Evolutionary conservation across 2,888 invertebrate genomes (phyloP), one percentile per base, ranked within the genome.

Genomic region (Pinctada fucata): DNA sequence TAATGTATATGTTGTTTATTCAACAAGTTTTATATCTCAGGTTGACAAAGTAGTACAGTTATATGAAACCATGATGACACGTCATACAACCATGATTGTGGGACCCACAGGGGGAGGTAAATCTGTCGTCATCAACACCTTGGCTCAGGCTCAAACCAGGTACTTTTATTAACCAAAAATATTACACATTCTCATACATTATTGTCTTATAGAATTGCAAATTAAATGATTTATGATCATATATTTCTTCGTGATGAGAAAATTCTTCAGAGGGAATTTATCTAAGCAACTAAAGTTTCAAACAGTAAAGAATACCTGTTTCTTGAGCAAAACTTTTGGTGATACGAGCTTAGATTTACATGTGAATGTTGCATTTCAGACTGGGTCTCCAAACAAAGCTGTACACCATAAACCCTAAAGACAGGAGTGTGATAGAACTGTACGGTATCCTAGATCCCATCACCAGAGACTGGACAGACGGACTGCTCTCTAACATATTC

Each of bases 81-180:
- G 97, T 63, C 97, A 97, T 93, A 97, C 97, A 73, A 95, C 96
- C 3, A 97, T 98, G 97, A 92, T 98, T 82, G 96, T 97, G 2
- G 98, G 98, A 0, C 97, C 97, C 45, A 97, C 97, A 3, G 97
- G 97, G 49, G 97, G 97, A 48, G 98, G 98, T 31, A 98, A 98
- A 93, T 95, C 96, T 2, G 96, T 97, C 63, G 96, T 98, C 52
- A 95, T 97, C 82, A 94, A 96, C 86, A 95, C 95, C 2, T 93
- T 97, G 67, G 95, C 96, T 83, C 95, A 95, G 88, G 95, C 97
- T 10, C 97, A 97, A 92, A 95, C 94, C 8, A 92, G 87, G 91
- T 92, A 82, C 75, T 85, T 71, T 51, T 52, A 50, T 50, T 31
- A 31, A 31, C 31, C 31, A 31, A 31, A 31, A 31, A 31, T 31